These are phyloP conservation scores for Agriotes lineatus DNA, from an alignment of 2,888 invertebrate species.

Conservation along the genomic window DNA sequence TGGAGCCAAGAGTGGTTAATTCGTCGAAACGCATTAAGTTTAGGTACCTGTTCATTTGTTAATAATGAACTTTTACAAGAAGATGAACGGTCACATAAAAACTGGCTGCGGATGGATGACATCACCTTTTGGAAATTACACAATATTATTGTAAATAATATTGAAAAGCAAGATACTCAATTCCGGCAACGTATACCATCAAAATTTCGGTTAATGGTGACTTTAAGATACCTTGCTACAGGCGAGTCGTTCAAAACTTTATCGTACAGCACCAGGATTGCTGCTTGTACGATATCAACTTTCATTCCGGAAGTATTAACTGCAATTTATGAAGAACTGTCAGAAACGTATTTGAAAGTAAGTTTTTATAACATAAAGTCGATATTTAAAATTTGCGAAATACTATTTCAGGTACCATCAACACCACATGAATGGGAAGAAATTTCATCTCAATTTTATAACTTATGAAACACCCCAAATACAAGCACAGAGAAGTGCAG, in stretches of 20 bases:
- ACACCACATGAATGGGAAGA: constrained; percentile 1
- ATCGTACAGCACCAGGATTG: constrained; percentile 5
- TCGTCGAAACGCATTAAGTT: constrained; percentile 12
- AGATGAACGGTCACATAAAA: neutral
- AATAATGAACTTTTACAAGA: constrained; percentile 7
- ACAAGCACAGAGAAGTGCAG: constrained; percentile 44
- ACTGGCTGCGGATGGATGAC: constrained; percentile 21
- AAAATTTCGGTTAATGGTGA: constrained; percentile 23
- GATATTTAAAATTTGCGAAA: neutral
- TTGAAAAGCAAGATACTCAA: constrained; percentile 19
- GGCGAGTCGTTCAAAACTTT: constrained; percentile 15
- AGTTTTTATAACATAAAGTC: neutral
- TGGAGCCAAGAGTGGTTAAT: constrained; percentile 15
- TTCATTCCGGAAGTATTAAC: constrained; percentile 17
- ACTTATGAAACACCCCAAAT: constrained; percentile 11
- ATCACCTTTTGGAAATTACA: constrained; percentile 11
- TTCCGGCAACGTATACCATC: constrained; percentile 24
- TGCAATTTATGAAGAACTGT: constrained; percentile 13
- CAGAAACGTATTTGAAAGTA: constrained; percentile 7
- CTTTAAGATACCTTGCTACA: constrained; percentile 7
- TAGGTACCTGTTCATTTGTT: constrained; percentile 20
- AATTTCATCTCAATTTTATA: constrained; percentile 4
- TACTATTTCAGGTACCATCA: neutral
- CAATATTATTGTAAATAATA: neutral
- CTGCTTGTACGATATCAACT: neutral